These are phyloP conservation scores for Urocitellus parryii DNA, from an alignment of 2,113 vertebrate genomes.

Conservation along the genomic window DNA sequence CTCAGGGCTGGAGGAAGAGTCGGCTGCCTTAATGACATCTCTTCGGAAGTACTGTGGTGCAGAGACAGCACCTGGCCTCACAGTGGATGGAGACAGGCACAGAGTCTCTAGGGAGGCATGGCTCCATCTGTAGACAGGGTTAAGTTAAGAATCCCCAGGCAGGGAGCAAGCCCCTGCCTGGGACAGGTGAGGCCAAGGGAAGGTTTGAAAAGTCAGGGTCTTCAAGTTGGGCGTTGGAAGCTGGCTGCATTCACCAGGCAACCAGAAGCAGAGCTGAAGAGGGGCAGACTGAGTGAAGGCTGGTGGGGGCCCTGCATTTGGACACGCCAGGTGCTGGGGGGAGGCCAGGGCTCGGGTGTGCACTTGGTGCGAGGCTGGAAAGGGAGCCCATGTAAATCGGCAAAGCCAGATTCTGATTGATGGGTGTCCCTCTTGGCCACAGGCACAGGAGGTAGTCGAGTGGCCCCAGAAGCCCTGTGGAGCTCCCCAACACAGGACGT, in stretches of 20 bases:
- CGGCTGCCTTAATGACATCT: no score
- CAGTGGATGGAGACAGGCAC: neutral
- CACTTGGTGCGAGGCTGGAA: neutral
- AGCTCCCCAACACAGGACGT: neutral
- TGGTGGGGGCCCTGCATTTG: neutral
- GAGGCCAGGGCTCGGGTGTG: neutral
- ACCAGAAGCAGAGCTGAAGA: neutral
- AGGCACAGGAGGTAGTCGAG: neutral
- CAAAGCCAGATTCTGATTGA: no score
- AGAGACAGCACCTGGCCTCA: neutral
- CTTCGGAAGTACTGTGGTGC: no score
- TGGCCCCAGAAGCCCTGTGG: neutral
- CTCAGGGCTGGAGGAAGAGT: neutral
- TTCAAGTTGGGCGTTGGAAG: neutral
- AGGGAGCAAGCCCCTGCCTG: neutral
- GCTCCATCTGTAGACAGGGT: neutral
- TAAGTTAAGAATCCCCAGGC: neutral
- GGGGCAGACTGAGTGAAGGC: neutral
- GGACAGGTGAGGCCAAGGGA: neutral
- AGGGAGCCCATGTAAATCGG: accelerated
- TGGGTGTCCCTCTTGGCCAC: neutral
- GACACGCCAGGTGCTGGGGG: accelerated
- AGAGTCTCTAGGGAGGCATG: neutral
- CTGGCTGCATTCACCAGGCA: neutral
- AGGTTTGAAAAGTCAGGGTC: neutral